Base-by-base conservation (phyloP, 2,113 vertebrate genomes). In the Eptesicus fuscus region DNA sequence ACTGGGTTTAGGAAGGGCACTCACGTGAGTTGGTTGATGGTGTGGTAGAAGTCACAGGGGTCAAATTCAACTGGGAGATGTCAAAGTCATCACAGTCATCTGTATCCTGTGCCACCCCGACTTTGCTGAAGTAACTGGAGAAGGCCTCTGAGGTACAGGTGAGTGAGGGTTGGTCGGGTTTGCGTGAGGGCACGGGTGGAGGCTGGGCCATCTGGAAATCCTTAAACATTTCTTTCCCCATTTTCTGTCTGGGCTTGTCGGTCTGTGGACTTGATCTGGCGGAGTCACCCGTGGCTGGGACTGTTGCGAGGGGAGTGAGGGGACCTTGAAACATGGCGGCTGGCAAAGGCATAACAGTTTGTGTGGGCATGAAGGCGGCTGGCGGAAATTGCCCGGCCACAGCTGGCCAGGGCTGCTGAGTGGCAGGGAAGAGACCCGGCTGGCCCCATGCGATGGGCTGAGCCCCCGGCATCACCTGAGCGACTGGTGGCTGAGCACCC, bases 1-100 rank as follows among this genome's bases (percentile, higher is more conserved):
- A 14, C 0, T 14, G 69, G 69, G 51, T 10, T 30, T 69, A 49
- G 0, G 67, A 61, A 47, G 42, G 85, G 74, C 91, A 98, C 99
- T 99, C 97, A 99, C 99, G 99, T 97, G 99, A 99, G 98, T 99
- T 99, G 96, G 99, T 99, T 83, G 99, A 99, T 40, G 99, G 99
- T 18, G 99, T 99, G 5, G 99, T 99, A 96, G 99, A 99, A 97
- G 99, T 99, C 98, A 99, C 99, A 56, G 99, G 99, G 67, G 99
- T 99, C 98, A 99, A 99, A 98, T 99, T 99, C 99, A 99, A 98
- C 98, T 99, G 99, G 96, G 99, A 99, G 98, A 99, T 99, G 98
- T 99, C 99, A 92, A 99, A 99, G 98, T 99, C 99, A 91, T 99
- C 99, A 98, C 99, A 99, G 99, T 99, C 99, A 86, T 99, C 99